Conservation (phyloP, 2,113 vertebrate species). For the Notiomystis cincta region DNA sequence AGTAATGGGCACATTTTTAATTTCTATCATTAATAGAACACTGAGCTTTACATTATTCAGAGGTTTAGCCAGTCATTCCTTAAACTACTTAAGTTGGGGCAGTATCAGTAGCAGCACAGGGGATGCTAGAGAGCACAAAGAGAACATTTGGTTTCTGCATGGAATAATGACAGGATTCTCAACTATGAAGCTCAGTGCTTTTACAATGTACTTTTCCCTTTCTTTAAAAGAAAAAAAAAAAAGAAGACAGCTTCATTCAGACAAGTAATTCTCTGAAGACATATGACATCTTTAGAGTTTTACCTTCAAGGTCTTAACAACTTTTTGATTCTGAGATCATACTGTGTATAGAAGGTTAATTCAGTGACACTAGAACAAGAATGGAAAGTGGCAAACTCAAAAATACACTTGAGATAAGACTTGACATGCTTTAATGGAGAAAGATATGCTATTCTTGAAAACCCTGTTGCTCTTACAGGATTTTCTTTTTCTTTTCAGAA, state of each 20-base stretch:
- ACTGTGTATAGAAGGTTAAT: constrained; percentile 4
- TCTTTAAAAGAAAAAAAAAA: background rate
- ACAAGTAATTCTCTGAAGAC: background rate
- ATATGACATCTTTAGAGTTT: background rate
- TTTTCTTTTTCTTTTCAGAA: background rate
- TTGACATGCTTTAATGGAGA: background rate
- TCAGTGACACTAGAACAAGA: background rate
- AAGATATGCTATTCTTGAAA: background rate
- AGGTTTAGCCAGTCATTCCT: background rate
- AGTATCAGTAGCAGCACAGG: background rate
- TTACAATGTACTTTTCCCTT: background rate
- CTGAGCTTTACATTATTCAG: background rate
- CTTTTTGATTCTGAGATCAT: constrained; percentile 6
- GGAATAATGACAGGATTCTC: background rate
- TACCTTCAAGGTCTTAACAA: background rate
- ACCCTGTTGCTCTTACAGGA: background rate
- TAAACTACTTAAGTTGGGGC: background rate
- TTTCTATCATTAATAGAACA: background rate
- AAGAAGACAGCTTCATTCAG: background rate
- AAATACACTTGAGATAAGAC: background rate
- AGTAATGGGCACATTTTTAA: background rate
- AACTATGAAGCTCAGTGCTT: background rate
- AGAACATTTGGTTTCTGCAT: background rate
- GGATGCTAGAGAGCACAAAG: background rate
- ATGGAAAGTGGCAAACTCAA: background rate